Conservation (phyloP, 2,888 invertebrate genomes). For the Trilocha varians region DNA sequence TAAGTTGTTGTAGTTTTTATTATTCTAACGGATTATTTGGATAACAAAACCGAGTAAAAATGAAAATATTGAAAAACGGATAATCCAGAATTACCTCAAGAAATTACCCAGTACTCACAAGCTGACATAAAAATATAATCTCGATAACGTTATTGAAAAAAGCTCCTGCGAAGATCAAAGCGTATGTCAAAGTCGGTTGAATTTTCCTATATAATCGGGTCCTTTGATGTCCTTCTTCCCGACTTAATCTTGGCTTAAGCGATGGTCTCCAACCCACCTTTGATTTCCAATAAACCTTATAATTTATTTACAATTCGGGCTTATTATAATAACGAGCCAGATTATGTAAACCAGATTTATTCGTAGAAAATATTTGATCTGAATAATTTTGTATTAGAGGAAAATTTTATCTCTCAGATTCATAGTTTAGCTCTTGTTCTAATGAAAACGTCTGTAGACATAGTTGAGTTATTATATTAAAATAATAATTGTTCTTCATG, state of each 20-base stretch:
- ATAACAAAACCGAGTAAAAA: neutral
- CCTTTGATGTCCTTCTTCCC: slow-evolving; percentile 19
- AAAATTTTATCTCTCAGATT: slow-evolving; percentile 1
- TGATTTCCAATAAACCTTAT: slow-evolving; percentile 20
- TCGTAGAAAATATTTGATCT: slow-evolving; percentile 6
- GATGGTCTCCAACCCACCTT: slow-evolving; percentile 11
- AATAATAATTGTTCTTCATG: slow-evolving; percentile 7
- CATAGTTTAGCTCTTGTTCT: neutral
- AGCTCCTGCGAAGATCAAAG: slow-evolving; percentile 19
- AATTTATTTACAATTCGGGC: slow-evolving; percentile 11
- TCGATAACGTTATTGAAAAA: neutral
- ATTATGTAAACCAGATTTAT: slow-evolving; percentile 1
- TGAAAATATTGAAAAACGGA: neutral
- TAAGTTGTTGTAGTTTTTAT: neutral
- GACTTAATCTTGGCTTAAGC: slow-evolving; percentile 20
- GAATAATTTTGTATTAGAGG: slow-evolving; percentile 1
- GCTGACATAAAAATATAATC: neutral
- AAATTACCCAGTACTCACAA: neutral
- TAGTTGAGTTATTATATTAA: too few species aligned
- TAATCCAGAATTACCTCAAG: neutral
- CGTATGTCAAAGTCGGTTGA: neutral
- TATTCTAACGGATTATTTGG: neutral
- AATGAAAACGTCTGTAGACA: neutral
- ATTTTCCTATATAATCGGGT: neutral
- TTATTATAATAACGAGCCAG: slow-evolving; percentile 3